phyloP scores from a whole-genome alignment of 37 sponge, comb jelly and placozoan genomes.

The Beroe ovata region DNA sequence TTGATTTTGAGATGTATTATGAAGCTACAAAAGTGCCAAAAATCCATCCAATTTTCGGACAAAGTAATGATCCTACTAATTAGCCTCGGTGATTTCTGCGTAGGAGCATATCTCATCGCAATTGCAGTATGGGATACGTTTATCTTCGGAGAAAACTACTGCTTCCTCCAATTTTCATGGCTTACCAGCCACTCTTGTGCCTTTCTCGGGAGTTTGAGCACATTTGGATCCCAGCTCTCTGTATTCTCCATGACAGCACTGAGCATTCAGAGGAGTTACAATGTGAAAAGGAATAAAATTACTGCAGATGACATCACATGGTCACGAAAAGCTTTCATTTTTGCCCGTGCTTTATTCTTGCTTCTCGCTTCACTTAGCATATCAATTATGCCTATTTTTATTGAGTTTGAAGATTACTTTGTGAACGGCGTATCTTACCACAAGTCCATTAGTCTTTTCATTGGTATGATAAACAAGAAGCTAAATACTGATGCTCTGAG shows the following conservation, averaged over 20 bases:
- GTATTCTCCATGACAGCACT: conserved; percentile 23
- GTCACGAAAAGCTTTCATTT: neutral
- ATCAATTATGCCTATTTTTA: neutral
- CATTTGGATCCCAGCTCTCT: neutral
- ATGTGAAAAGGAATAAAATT: neutral
- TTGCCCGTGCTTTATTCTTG: neutral
- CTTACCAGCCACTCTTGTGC: neutral
- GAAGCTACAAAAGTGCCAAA: neutral
- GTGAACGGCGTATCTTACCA: conserved; percentile 12
- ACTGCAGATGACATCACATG: neutral
- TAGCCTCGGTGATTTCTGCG: neutral
- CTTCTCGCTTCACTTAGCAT: neutral
- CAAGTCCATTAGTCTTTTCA: neutral
- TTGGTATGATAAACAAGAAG: neutral
- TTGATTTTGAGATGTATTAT: neutral
- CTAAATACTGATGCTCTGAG: neutral
- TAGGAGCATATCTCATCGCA: conserved; percentile 10
- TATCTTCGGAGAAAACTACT: neutral
- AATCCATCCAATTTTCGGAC: neutral
- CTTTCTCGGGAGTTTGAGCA: neutral
- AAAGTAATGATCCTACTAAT: conserved; percentile 7
- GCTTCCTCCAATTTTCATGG: neutral
- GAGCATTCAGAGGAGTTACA: neutral
- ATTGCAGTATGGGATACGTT: neutral
- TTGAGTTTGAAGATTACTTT: conserved; percentile 1